phyloP scores from a whole-genome alignment of 2,113 vertebrate genomes.

The Chelonoidis abingdonii region DNA sequence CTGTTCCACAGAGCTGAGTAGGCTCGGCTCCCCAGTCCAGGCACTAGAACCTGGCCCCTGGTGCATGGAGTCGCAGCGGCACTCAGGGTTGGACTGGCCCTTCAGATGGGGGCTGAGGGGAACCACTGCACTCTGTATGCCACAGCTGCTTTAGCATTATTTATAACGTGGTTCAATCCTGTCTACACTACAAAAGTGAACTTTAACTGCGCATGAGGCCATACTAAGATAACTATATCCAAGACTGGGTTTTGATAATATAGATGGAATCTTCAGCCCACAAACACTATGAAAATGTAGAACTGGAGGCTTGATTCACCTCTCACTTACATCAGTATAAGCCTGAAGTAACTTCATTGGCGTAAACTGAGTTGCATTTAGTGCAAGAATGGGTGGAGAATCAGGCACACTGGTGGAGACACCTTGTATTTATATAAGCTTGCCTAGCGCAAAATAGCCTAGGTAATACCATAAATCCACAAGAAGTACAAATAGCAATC shows the following conservation, averaged over 20 bases:
- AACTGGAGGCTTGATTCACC: not conserved
- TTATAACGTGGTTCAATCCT: not conserved
- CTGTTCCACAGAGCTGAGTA: no score
- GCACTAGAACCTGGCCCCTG: not conserved
- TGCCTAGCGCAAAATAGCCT: not conserved
- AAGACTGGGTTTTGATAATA: not conserved
- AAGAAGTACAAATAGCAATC: not conserved
- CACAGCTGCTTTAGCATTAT: not conserved
- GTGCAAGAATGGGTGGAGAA: not conserved
- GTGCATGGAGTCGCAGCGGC: not conserved
- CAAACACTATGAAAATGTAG: not conserved
- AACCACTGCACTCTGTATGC: not conserved
- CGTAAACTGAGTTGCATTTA: not conserved
- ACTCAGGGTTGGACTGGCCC: not conserved
- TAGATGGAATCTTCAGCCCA: not conserved
- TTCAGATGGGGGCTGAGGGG: not conserved
- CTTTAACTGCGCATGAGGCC: not conserved
- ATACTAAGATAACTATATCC: not conserved
- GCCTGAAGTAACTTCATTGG: not conserved
- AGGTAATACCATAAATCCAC: rapidly evolving
- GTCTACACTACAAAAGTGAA: not conserved
- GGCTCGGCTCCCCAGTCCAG: not conserved
- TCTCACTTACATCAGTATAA: not conserved
- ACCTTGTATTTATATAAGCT: not conserved
- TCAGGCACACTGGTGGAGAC: rapidly evolving